Evolutionary conservation across 2,797 vertebrate species (phyloP), one percentile per base, ranked within the genome.

Genomic region (Protonibea diacanthus): DNA sequence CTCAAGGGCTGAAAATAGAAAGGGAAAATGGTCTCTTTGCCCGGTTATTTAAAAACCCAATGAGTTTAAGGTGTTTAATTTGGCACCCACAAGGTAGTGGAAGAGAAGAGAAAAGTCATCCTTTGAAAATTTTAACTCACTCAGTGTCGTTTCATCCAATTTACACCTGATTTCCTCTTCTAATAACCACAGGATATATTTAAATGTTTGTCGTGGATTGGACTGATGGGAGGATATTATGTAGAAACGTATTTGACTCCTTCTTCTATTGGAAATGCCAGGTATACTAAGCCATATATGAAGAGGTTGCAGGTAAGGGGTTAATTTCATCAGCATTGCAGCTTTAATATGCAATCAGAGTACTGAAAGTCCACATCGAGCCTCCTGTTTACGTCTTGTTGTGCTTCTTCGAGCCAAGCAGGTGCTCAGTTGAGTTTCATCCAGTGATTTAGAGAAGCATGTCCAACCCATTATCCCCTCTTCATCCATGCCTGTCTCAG

Each of bases 401-500:
- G 80, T 55, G 80, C 66, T 76, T 18, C 57, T 76, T 69, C 52
- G 38, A 59, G 74, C 77, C 82, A 77, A 86, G 87, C 91, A 92
- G 91, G 88, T 91, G 87, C 78, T 86, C 42, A 18, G 75, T 72
- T 86, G 82, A 91, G 82, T 79, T 68, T 55, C 82, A 78, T 82
- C 82, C 92, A 89, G 64, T 85, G 80, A 82, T 90, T 92, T 79
- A 40, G 73, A 86, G 79, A n/a, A 74, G 88, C 89, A 86, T 90
- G 86, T 87, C 89, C 82, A 86, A 88, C 68, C 86, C 89, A 90
- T 92, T 92, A 89, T 91, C 84, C 76, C 72, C 74, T 73, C 78
- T 65, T 89, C 85, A 84, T 86, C 87, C 89, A 88, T 76, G 92
- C 76, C 76, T 91, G 93, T 92, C 92, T 87, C 76, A 23, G 59